Evolutionary conservation across 2,888 invertebrate genomes (phyloP).

Genomic region (Cephalotes varians): DNA sequence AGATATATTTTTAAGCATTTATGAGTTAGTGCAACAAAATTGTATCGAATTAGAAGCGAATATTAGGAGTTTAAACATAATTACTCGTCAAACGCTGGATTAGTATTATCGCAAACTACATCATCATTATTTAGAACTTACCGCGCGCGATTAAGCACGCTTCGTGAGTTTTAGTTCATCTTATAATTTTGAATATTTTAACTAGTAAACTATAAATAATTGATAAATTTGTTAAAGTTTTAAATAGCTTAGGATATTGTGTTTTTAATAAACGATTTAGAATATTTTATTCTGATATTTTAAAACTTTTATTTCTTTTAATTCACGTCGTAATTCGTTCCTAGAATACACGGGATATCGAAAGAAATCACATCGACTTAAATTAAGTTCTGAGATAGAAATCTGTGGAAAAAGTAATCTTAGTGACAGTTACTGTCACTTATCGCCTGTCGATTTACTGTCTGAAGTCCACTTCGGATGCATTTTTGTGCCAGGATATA

Average conservation of each 20-base stretch:
- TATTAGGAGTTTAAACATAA: slow-evolving; percentile 13
- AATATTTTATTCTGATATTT: not conserved
- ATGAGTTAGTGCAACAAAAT: not conserved
- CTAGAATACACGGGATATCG: not conserved
- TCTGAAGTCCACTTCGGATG: not conserved
- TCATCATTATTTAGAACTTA: slow-evolving; percentile 16
- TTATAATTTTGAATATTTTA: slow-evolving; percentile 14
- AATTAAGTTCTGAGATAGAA: not conserved
- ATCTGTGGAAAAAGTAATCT: not conserved
- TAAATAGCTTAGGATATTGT: not conserved
- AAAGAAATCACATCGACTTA: not conserved
- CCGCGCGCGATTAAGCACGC: slow-evolving; percentile 22
- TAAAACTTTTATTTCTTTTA: not conserved
- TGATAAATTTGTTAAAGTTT: not conserved
- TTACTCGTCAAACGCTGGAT: not conserved
- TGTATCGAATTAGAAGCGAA: slow-evolving; percentile 1
- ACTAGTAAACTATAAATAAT: not conserved
- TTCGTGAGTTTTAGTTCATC: not conserved
- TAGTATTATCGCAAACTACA: slow-evolving; percentile 18
- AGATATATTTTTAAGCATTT: not conserved
- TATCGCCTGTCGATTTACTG: slow-evolving; percentile 22
- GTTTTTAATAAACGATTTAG: not conserved
- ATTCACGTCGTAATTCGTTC: not conserved
- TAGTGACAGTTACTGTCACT: slow-evolving; percentile 11
- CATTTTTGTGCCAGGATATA: not conserved